phyloP scores from a whole-genome alignment of 2,797 vertebrate species.

The Brachymystax lenok region DNA sequence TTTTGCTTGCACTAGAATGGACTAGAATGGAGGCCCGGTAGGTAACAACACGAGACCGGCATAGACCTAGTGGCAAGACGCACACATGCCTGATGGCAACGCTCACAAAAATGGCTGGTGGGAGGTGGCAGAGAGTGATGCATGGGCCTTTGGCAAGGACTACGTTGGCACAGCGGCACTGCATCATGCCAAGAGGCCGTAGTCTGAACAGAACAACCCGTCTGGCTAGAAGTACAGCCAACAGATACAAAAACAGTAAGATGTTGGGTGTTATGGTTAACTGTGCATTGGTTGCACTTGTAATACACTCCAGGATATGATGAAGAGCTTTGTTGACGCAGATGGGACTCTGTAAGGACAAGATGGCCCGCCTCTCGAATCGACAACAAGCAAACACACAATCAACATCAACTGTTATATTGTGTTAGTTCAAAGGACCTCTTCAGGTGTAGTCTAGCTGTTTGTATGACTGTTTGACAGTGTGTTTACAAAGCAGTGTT shows the following conservation, averaged over 20 bases:
- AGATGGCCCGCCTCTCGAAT: neutral
- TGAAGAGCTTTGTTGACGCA: slow-evolving; percentile 14
- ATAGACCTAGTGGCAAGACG: slow-evolving; percentile 9
- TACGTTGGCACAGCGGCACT: slow-evolving; percentile 30
- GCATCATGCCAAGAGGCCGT: slow-evolving; percentile 61
- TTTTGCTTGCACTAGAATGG: slow-evolving; percentile 41
- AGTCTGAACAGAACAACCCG: slow-evolving; percentile 47
- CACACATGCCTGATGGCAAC: neutral
- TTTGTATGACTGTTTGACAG: slow-evolving; percentile 18
- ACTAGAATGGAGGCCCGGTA: slow-evolving; percentile 20
- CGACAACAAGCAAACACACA: slow-evolving; percentile 34
- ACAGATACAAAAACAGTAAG: slow-evolving; percentile 37
- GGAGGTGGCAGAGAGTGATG: slow-evolving; percentile 9
- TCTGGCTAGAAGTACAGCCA: slow-evolving; percentile 34
- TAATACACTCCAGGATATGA: neutral
- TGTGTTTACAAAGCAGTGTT: slow-evolving; percentile 41
- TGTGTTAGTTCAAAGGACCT: slow-evolving; percentile 20
- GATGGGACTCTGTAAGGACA: slow-evolving; percentile 15
- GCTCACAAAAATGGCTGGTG: slow-evolving; percentile 7
- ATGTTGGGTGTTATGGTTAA: slow-evolving; percentile 12
- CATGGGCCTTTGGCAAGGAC: slow-evolving; percentile 56
- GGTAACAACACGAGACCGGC: neutral
- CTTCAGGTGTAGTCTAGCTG: slow-evolving; percentile 41
- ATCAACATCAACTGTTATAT: slow-evolving; percentile 22
- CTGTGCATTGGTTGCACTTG: neutral